Evolutionary conservation across 2,797 vertebrate species (phyloP).

Genomic region (Acridotheres tristis): DNA sequence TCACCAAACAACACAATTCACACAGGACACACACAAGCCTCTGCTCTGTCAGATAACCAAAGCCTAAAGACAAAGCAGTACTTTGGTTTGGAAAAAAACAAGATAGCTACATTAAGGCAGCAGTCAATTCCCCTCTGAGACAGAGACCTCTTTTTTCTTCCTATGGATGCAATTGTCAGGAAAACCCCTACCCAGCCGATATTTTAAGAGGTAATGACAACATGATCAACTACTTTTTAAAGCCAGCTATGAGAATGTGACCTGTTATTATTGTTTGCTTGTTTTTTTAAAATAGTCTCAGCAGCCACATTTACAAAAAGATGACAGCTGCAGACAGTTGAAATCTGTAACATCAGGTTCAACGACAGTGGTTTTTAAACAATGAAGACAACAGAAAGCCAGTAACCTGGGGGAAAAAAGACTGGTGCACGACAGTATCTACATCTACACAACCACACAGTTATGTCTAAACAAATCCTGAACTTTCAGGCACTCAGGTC

Average conservation of each 20-base stretch:
- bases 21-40: not conserved
- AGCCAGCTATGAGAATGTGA: not conserved
- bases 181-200: not conserved
- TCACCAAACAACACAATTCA: not conserved
- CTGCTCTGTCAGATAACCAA: conserved; percentile 5
- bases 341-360: not conserved
- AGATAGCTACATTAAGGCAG: not conserved
- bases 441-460: not conserved
- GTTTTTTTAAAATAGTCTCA: not conserved
- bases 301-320: not conserved
- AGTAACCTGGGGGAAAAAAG: accelerated
- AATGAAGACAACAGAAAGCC: not conserved
- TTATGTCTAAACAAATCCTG: not conserved
- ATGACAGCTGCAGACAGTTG: not conserved
- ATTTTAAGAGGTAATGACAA: not conserved
- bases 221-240: not conserved
- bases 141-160: not conserved
- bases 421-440: not conserved
- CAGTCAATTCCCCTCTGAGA: not conserved
- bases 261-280: not conserved
- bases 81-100: not conserved
- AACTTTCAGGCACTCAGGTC: not conserved
- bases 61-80: not conserved
- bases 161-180: not conserved
- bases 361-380: not conserved